Evolutionary conservation across 1,140 invertebrate genomes (phyloP).

Genomic region (Drosophila serrata): DNA sequence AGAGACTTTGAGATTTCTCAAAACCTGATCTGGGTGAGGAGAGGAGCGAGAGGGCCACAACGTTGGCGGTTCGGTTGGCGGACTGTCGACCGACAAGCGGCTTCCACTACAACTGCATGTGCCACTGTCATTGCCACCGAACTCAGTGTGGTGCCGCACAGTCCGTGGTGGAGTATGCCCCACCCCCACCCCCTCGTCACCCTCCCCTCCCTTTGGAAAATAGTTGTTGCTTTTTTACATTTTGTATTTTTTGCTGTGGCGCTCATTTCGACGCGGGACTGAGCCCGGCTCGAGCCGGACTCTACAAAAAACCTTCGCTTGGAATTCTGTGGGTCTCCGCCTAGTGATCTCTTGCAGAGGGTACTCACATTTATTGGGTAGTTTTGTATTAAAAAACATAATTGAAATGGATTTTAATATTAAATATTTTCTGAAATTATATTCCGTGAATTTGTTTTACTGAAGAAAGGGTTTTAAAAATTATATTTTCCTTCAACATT

Average conservation of each 20-base stretch:
- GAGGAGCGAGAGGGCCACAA: slow-evolving; percentile 32
- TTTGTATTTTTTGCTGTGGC: slow-evolving; percentile 31
- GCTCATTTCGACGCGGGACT: slow-evolving; percentile 38
- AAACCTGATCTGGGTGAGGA: slow-evolving; percentile 34
- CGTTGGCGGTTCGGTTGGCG: slow-evolving; percentile 77
- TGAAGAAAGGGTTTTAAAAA: background rate
- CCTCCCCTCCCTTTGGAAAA: background rate
- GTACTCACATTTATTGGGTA: background rate
- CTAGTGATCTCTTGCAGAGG: background rate
- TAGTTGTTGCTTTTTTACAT: slow-evolving; percentile 21
- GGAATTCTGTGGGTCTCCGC: slow-evolving; percentile 57
- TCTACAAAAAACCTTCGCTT: slow-evolving; percentile 69
- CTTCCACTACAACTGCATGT: slow-evolving; percentile 85
- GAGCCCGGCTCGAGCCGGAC: slow-evolving; percentile 41
- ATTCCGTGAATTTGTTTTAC: too few species aligned
- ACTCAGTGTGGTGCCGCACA: slow-evolving; percentile 84
- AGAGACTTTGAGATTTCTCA: slow-evolving; percentile 35
- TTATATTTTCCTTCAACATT: background rate
- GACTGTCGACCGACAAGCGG: slow-evolving; percentile 72
- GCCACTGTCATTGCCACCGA: slow-evolving; percentile 85
- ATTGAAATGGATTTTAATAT: background rate
- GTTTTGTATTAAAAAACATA: background rate
- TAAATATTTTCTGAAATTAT: background rate
- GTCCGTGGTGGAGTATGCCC: slow-evolving; percentile 34
- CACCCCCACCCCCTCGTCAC: slow-evolving; percentile 4